Conservation (phyloP, 1,140 invertebrate genomes). For the Heliconius himera region DNA sequence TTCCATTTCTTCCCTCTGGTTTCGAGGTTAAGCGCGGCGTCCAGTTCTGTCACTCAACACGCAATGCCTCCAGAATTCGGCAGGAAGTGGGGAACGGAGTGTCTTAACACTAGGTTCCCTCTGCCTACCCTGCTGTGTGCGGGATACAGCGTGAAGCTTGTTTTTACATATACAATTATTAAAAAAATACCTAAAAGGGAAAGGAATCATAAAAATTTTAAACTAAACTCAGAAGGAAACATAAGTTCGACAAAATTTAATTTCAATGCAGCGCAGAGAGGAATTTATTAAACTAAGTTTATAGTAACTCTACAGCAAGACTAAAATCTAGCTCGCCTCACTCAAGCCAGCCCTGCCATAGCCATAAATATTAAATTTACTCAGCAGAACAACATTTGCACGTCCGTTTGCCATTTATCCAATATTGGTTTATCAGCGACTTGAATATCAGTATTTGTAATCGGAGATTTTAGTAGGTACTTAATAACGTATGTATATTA, state of each 20-base stretch:
- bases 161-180: too few relatives aligned
- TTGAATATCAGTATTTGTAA: conserved; percentile 1
- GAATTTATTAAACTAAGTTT: conserved; percentile 10
- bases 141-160: too few relatives aligned
- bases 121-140: too few relatives aligned
- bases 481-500: background rate
- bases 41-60: too few relatives aligned
- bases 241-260: background rate
- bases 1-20: too few relatives aligned
- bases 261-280: conserved; percentile 6
- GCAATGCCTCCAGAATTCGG: too few relatives aligned
- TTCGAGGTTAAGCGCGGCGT: too few relatives aligned
- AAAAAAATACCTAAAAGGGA: too few relatives aligned
- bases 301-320: background rate
- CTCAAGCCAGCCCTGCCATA: background rate
- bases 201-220: background rate
- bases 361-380: conserved; percentile 2
- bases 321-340: background rate
- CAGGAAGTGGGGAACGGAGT: too few relatives aligned
- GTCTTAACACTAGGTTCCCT: too few relatives aligned
- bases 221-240: background rate
- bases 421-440: conserved; percentile 7
- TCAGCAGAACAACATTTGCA: background rate
- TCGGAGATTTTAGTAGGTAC: background rate
- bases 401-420: conserved; percentile 9